A percentile compares a stretch with the other conserved stretches of the same genome.
Evolutionary conservation across 2,888 invertebrate species (phyloP).

Genomic region (Stenchaetothrips biformis): DNA sequence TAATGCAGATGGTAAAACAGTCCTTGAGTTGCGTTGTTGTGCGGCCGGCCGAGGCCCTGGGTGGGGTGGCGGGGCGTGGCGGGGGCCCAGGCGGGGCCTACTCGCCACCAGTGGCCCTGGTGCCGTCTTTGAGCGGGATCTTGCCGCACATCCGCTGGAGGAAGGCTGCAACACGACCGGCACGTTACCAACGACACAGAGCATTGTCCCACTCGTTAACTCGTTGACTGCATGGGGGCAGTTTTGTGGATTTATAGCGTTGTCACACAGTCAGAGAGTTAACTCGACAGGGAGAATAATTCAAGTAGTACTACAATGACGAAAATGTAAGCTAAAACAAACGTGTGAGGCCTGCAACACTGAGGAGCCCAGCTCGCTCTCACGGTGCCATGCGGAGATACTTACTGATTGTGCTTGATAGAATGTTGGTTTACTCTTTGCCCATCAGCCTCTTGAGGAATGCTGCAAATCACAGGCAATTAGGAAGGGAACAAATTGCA

Average conservation of each 20-base stretch:
- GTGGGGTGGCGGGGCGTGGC: background rate
- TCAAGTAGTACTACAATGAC: no score
- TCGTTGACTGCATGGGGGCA: no score
- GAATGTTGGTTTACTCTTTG: background rate
- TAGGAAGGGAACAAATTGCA: background rate
- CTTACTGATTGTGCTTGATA: background rate
- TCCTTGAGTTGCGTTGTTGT: conserved; percentile 18
- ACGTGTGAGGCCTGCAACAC: no score
- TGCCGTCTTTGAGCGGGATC: conserved; percentile 5
- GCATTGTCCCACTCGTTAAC: background rate
- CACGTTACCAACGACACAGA: background rate
- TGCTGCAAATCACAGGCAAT: conserved; percentile 12
- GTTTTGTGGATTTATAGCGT: no score
- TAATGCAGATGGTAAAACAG: conserved; percentile 23
- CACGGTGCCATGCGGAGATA: background rate
- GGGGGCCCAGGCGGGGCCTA: background rate
- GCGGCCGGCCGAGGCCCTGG: background rate
- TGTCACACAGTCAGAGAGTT: no score
- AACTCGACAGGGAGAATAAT: no score
- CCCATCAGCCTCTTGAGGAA: conserved; percentile 18
- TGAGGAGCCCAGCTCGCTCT: no score
- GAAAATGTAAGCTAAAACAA: no score
- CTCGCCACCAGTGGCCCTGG: conserved; percentile 6
- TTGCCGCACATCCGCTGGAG: conserved; percentile 19
- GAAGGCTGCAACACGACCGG: background rate